Evolutionary conservation across 2,888 invertebrate species (phyloP).

Genomic region (Drosophila rellima): DNA sequence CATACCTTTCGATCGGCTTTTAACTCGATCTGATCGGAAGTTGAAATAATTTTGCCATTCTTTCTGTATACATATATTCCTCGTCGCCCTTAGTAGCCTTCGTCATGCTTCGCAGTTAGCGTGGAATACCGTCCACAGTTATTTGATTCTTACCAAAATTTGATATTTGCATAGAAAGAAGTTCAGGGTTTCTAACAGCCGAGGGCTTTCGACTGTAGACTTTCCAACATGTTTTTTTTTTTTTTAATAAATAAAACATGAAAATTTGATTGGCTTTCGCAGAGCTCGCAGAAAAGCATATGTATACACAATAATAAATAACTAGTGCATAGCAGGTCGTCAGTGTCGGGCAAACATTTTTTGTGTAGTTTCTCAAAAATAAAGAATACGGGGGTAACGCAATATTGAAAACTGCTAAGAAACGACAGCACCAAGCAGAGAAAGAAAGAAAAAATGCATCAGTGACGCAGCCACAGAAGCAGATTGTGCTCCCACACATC

Average conservation of each 20-base stretch:
- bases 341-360: no score
- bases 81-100: no score
- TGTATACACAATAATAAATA: constrained; percentile 32
- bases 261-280: constrained; percentile 54
- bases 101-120: no score
- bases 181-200: no score
- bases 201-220: background rate
- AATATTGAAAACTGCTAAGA: constrained; percentile 24
- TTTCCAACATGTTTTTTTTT: background rate
- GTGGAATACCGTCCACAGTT: no score
- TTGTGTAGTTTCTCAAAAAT: constrained; percentile 30
- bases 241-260: constrained; percentile 39
- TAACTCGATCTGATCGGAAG: no score
- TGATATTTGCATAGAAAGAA: no score
- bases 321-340: no score
- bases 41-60: no score
- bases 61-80: no score
- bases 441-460: constrained; percentile 29
- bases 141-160: no score
- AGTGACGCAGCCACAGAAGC: constrained; percentile 30
- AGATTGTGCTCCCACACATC: constrained; percentile 30
- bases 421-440: constrained; percentile 9
- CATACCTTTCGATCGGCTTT: no score
- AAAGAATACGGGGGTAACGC: constrained; percentile 28
- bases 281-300: constrained; percentile 20